Conservation (phyloP, 2,797 vertebrate species). For the Semaprochilodus insignis region DNA sequence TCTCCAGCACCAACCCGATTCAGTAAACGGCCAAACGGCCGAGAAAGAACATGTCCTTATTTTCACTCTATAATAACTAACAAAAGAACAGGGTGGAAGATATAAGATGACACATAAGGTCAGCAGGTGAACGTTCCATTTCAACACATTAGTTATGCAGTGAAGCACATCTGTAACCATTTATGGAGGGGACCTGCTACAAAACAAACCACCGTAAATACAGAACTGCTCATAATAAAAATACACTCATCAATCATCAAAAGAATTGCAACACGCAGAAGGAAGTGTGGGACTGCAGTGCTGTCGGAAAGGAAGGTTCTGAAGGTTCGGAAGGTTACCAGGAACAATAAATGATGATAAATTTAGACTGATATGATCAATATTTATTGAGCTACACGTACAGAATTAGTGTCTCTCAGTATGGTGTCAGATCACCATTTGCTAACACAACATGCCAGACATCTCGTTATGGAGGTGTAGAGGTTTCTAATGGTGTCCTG, state of each 20-base stretch:
- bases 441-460: too few species aligned
- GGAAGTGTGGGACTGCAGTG: too few species aligned
- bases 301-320: too few species aligned
- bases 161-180: neutral
- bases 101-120: constrained; percentile 29
- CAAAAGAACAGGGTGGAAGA: constrained; percentile 9
- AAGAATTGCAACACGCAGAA: too few species aligned
- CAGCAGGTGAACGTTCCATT: neutral
- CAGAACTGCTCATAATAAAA: neutral
- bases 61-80: constrained; percentile 21
- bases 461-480: too few species aligned
- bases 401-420: too few species aligned
- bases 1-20: constrained; percentile 54
- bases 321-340: too few species aligned
- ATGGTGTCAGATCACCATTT: too few species aligned
- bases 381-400: too few species aligned
- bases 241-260: neutral
- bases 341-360: too few species aligned
- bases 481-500: too few species aligned
- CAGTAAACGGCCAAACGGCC: constrained; percentile 32
- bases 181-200: neutral
- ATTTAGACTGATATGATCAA: too few species aligned
- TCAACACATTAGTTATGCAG: neutral
- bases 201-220: neutral
- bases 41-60: constrained; percentile 25